Conservation (phyloP, 1,140 invertebrate species). For the Trichogramma pretiosum region DNA sequence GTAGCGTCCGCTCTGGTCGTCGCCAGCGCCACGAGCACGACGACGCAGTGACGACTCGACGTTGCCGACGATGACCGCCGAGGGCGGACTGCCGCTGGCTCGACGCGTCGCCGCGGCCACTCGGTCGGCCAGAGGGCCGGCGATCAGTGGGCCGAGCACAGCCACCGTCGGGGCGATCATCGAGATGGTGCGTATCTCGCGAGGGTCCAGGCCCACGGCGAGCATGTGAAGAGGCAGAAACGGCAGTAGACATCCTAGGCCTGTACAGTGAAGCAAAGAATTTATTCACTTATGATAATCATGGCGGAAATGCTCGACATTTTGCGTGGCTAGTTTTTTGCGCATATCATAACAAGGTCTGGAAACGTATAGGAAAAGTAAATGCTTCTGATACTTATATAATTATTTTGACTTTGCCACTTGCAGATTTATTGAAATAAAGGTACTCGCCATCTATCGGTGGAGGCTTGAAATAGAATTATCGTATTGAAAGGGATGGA, state of each 20-base stretch:
- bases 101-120: conserved; percentile 33
- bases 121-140: conserved; percentile 60
- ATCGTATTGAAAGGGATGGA: too few relatives aligned
- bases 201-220: conserved; percentile 56
- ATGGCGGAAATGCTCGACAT: too few relatives aligned
- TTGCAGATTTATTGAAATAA: too few relatives aligned
- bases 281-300: neutral
- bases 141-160: conserved; percentile 57
- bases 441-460: too few relatives aligned
- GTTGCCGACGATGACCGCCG: conserved; percentile 29
- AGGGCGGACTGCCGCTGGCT: conserved; percentile 38
- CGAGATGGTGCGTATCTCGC: conserved; percentile 63
- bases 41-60: conserved; percentile 29
- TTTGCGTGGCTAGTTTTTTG: too few relatives aligned
- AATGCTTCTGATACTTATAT: too few relatives aligned
- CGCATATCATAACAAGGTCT: too few relatives aligned
- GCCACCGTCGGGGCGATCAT: conserved; percentile 64
- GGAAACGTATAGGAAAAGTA: too few relatives aligned
- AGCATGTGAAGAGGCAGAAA: conserved; percentile 67
- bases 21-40: conserved; percentile 26
- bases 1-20: conserved; percentile 43
- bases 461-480: too few relatives aligned
- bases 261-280: conserved; percentile 39
- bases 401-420: too few relatives aligned
- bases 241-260: conserved; percentile 64